phyloP scores from a whole-genome alignment of 2,113 vertebrate genomes.

The Alaudala cheleensis region DNA sequence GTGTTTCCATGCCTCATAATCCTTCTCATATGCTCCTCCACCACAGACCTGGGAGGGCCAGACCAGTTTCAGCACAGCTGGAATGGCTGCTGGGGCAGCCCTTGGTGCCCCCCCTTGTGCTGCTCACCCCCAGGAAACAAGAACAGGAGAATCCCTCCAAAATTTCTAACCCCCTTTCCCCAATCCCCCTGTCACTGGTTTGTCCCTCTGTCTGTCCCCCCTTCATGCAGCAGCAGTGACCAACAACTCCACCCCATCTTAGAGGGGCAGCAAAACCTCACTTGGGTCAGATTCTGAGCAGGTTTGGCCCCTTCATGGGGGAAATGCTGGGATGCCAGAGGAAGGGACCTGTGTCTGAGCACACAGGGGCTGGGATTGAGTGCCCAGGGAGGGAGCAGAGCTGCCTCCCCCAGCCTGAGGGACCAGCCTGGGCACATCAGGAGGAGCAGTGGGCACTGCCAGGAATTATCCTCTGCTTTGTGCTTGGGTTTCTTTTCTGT shows the following conservation, averaged over 20 bases:
- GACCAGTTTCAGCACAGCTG: not conserved
- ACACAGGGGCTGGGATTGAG: fast-evolving
- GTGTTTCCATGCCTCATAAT: not conserved
- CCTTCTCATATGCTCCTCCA: not conserved
- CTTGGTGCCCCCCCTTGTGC: not conserved
- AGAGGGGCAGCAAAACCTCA: not conserved
- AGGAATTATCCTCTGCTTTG: not conserved
- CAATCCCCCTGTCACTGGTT: not conserved
- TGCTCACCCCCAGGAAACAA: not conserved
- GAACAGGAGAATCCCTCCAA: not conserved
- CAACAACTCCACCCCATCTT: no score
- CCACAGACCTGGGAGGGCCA: not conserved
- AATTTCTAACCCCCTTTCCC: not conserved
- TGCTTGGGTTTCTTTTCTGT: not conserved
- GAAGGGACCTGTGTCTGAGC: not conserved
- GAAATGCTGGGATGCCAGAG: not conserved
- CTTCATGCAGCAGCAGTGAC: not conserved
- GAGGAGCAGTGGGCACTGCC: not conserved
- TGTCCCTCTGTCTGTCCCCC: not conserved
- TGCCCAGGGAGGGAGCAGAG: not conserved
- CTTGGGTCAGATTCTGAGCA: not conserved
- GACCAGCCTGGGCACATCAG: fast-evolving
- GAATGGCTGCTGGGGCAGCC: not conserved
- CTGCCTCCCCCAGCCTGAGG: not conserved
- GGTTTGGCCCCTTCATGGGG: fast-evolving